Evolutionary conservation across 2,888 invertebrate species (phyloP), one percentile per base, ranked within the genome.

Genomic region (Cheiracanthium punctorium): DNA sequence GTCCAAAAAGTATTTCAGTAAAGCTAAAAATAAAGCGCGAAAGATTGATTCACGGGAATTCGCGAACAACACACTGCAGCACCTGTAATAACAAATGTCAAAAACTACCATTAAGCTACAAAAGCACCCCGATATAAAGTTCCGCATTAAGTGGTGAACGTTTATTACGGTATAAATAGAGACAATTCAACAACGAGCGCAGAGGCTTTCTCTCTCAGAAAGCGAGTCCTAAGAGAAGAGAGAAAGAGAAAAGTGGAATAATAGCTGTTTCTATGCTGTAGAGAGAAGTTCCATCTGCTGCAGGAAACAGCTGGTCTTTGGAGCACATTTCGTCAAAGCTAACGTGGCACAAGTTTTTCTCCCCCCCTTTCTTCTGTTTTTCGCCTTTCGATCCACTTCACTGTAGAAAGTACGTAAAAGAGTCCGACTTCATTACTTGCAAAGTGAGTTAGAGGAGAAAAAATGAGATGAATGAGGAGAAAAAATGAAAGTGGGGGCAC

Each of bases 221-320:
- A 32, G 67, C 30, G 67, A 30, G 67, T 67, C 67, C 67, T n/a
- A n/a, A n/a, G n/a, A n/a, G n/a, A n/a, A n/a, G n/a, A n/a, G n/a
- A n/a, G n/a, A n/a, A n/a, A n/a, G n/a, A n/a, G n/a, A n/a, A n/a
- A n/a, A n/a, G n/a, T n/a, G n/a, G n/a, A n/a, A n/a, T n/a, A n/a
- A n/a, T n/a, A n/a, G n/a, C n/a, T n/a, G n/a, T 33, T 80, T 43
- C 37, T 65, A 72, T 52, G 32, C 24, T 24, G 10, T n/a, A 69
- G 20, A 69, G 65, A 72, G 74, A 85, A 73, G 52, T 33, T 20
- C 79, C 30, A 73, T 77, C 67, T 79, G 77, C 77, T 74, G 69
- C n/a, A 70, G 70, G 79, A 71, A 64, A 69, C 73, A 85, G 67
- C 79, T 79, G 69, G 74, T 29, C 37, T 24, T 58, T 37, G 58